Evolutionary conservation across 2,888 invertebrate genomes (phyloP).

Genomic region (Pollenia labialis): DNA sequence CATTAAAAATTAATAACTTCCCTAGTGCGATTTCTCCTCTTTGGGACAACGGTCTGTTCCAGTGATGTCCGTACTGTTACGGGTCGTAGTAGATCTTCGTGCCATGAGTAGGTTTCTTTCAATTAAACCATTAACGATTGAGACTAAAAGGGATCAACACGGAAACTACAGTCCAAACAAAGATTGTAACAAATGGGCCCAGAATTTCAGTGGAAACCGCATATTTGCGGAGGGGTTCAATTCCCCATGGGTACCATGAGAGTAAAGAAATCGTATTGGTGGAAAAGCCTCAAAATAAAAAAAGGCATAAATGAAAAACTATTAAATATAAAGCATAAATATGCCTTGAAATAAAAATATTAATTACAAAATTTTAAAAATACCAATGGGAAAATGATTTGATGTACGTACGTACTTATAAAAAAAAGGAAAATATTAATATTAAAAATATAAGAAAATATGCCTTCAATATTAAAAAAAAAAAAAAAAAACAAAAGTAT

Average conservation of each 20-base stretch:
- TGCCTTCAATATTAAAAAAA: too few species aligned
- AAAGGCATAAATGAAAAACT: not conserved
- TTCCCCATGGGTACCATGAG: slow-evolving; percentile 9
- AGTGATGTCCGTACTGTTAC: too few species aligned
- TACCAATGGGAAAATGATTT: not conserved
- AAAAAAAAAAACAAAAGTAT: too few species aligned
- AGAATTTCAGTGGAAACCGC: slow-evolving; percentile 1
- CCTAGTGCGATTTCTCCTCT: too few species aligned
- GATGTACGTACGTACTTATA: not conserved
- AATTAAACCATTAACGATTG: too few species aligned
- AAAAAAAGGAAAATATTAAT: not conserved
- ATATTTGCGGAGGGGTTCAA: slow-evolving; percentile 18
- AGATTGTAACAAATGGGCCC: slow-evolving; percentile 8
- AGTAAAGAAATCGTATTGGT: slow-evolving; percentile 4
- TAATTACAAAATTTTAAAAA: not conserved
- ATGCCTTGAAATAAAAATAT: not conserved
- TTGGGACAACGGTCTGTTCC: too few species aligned
- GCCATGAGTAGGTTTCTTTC: too few species aligned
- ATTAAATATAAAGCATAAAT: not conserved
- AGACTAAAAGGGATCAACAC: too few species aligned
- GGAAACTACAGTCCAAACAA: too few species aligned
- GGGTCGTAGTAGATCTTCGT: too few species aligned
- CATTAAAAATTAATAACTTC: too few species aligned
- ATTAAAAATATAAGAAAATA: too few species aligned
- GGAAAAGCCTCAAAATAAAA: not conserved